Percentiles rank a stretch among this genome's conserved stretches.
These are phyloP conservation scores for Leptopterna dolabrata DNA, from an alignment of 2,888 invertebrate genomes.

Conservation along the genomic window DNA sequence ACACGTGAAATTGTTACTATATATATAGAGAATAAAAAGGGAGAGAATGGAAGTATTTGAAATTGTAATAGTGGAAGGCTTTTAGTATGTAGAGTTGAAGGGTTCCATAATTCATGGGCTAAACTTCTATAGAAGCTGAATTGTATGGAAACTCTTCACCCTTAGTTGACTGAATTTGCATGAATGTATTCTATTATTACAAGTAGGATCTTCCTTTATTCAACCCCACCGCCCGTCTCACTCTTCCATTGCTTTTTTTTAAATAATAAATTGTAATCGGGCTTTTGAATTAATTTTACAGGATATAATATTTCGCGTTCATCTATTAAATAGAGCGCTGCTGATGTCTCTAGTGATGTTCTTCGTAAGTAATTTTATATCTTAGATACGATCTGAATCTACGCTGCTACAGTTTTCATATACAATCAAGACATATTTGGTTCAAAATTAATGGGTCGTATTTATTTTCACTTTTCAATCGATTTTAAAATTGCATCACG, in stretches of 20 bases:
- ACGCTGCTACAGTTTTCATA: too few relatives aligned
- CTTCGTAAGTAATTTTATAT: too few relatives aligned
- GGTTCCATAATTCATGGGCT: conserved; percentile 60
- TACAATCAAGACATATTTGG: too few relatives aligned
- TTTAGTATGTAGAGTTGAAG: conserved; percentile 60
- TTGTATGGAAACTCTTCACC: conserved; percentile 58
- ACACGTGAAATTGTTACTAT: conserved; percentile 44
- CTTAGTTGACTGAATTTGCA: conserved; percentile 59
- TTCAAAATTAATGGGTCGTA: too few relatives aligned
- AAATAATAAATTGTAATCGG: conserved; percentile 22
- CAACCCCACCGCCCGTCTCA: not conserved
- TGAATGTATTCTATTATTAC: conserved; percentile 60
- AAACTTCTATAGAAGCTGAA: conserved; percentile 58
- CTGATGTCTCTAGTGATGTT: too few relatives aligned
- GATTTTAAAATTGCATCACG: too few relatives aligned
- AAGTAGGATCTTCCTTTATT: conserved; percentile 44
- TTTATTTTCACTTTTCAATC: too few relatives aligned
- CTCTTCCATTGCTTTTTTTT: not conserved
- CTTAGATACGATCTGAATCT: too few relatives aligned
- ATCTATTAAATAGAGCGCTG: too few relatives aligned
- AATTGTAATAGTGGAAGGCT: conserved; percentile 60
- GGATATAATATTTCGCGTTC: too few relatives aligned
- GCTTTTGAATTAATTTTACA: not conserved
- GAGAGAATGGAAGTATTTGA: conserved; percentile 57
- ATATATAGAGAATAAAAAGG: conserved; percentile 44